Conservation (phyloP, 2,888 invertebrate species). For the Coleophora deauratella region DNA sequence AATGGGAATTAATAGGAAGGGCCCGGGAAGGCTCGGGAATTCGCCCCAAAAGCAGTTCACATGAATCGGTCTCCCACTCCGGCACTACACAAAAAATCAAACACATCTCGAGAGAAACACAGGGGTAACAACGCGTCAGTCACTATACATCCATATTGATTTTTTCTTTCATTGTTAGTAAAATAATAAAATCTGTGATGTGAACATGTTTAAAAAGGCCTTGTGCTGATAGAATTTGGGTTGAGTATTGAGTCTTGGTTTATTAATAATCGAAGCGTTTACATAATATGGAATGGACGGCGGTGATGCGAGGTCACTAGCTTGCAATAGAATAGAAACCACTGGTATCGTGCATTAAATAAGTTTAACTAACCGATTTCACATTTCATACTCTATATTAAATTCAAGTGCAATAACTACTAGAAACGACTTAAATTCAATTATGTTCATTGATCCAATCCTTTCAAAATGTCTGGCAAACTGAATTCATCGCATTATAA, state of each 20-base stretch:
- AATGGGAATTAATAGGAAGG: slow-evolving; percentile 72
- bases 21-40: slow-evolving; percentile 72
- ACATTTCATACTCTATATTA: slow-evolving; percentile 42
- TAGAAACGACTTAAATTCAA: slow-evolving; percentile 3
- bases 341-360: slow-evolving; percentile 65
- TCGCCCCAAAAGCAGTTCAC: slow-evolving; percentile 74
- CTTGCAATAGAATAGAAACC: slow-evolving; percentile 63
- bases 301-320: slow-evolving; percentile 67
- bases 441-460: background rate
- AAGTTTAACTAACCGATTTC: slow-evolving; percentile 62
- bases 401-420: background rate
- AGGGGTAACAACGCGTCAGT: slow-evolving; percentile 68
- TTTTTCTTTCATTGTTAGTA: slow-evolving; percentile 70
- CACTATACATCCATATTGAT: slow-evolving; percentile 68
- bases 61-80: slow-evolving; percentile 71
- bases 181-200: slow-evolving; percentile 62
- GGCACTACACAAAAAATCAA: slow-evolving; percentile 69
- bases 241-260: slow-evolving; percentile 64
- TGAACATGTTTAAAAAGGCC: slow-evolving; percentile 50
- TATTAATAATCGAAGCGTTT: slow-evolving; percentile 72
- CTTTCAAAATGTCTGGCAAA: too few relatives aligned
- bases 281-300: slow-evolving; percentile 68
- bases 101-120: slow-evolving; percentile 73
- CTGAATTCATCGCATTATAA: background rate
- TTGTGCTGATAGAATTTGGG: slow-evolving; percentile 59